Conservation (phyloP, 2,888 invertebrate species). For the Melieria crassipennis region DNA sequence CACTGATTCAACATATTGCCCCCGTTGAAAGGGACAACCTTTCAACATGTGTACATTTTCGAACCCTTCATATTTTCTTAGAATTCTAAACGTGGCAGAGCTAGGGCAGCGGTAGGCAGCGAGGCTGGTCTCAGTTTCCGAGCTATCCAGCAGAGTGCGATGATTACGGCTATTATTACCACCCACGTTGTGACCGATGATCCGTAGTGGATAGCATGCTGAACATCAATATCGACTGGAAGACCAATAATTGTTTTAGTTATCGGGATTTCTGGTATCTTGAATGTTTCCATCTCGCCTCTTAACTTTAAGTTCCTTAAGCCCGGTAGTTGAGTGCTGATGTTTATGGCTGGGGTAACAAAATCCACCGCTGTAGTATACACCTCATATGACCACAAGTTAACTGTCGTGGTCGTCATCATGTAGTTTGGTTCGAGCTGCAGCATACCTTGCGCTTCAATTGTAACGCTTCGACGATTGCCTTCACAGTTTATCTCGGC, state of each 20-base stretch:
- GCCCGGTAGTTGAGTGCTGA: too few species aligned
- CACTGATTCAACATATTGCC: too few species aligned
- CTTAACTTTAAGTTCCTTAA: background rate
- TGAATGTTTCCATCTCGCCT: background rate
- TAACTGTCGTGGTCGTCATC: background rate
- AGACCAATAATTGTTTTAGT: background rate
- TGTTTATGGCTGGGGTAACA: background rate
- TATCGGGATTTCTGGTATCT: slow-evolving; percentile 9
- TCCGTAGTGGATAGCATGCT: slow-evolving; percentile 6
- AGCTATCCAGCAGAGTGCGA: too few species aligned
- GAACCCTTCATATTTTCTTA: too few species aligned
- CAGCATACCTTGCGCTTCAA: background rate
- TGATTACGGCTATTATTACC: too few species aligned
- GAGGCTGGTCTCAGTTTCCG: too few species aligned
- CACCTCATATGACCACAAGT: slow-evolving; percentile 13
- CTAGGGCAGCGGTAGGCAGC: too few species aligned
- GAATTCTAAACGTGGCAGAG: too few species aligned
- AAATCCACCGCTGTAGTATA: background rate
- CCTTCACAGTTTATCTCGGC: background rate
- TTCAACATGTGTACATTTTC: too few species aligned
- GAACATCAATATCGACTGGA: slow-evolving; percentile 5
- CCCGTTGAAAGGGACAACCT: too few species aligned
- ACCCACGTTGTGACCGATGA: too few species aligned
- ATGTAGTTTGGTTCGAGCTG: background rate
- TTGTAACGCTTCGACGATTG: too few species aligned